Percentiles rank a stretch among this genome's conserved stretches.
Evolutionary conservation across 2,888 invertebrate species (phyloP).

Genomic region (Autographa pulchrina): DNA sequence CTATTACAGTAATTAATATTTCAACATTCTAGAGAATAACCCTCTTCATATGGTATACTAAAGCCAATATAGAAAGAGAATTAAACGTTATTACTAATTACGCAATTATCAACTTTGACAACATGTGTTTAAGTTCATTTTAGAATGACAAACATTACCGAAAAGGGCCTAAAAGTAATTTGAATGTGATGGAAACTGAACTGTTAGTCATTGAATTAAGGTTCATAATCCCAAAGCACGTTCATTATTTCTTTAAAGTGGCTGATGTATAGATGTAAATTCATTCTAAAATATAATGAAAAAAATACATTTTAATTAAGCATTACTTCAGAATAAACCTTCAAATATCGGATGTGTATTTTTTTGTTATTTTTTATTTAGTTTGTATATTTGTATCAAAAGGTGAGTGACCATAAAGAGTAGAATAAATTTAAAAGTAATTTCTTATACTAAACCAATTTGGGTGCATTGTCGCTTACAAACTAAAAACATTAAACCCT

Average conservation of each 20-base stretch:
- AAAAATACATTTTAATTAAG: background rate
- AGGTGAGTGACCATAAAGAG: background rate
- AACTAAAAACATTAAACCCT: no score
- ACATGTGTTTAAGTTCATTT: no score
- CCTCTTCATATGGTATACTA: slow-evolving; percentile 16
- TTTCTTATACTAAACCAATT: background rate
- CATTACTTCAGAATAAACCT: background rate
- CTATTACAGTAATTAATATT: slow-evolving; percentile 42
- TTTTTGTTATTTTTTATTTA: background rate
- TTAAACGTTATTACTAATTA: no score
- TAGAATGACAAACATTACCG: no score
- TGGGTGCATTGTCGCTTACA: background rate
- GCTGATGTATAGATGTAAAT: background rate
- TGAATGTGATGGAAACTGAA: no score
- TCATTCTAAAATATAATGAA: background rate
- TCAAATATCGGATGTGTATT: background rate
- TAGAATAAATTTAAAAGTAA: background rate
- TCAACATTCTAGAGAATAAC: slow-evolving; percentile 23
- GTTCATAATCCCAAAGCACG: no score
- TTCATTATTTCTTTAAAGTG: no score
- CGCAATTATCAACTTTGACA: no score
- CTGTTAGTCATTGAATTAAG: no score
- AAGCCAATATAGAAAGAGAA: no score
- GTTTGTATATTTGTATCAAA: background rate
- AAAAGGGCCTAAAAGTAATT: no score